Base-by-base conservation (phyloP, 2,113 vertebrate species). In the Nannobrachium achirus region DNA sequence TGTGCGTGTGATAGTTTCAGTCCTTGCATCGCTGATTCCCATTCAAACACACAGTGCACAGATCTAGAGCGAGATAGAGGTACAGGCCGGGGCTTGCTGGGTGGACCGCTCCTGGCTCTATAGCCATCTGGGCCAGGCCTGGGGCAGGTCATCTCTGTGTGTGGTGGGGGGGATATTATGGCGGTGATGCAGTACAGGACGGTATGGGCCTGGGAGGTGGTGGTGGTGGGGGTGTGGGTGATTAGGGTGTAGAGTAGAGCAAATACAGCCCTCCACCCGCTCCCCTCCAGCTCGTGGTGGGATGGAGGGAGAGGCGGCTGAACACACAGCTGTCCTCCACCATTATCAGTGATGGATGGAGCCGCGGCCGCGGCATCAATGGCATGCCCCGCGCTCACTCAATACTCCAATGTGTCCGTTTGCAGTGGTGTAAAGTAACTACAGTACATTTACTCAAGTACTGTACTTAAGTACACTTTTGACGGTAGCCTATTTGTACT, bases 311-410 rank as follows among this genome's bases (percentile, higher is more conserved):
- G 61, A 19, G 75, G 81, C n/a, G 9, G 44, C 57, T 3, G 85
- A 86, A 86, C 83, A 83, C 80, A 88, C 83, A 87, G 87, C 87
- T 90, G 87, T 90, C 86, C 71, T 73, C 65, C 61, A 73, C 68
- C 76, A 83, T 91, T 89, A 91, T 83, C 89, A 73, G 75, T 89
- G 88, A 91, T 88, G 85, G 89, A 89, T 89, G 87, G 68, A 84
- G 82, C 71, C 66, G 8, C 38, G 74, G 45, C 75, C 56, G 71
- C 25, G 84, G 71, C 82, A 80, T 88, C 86, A 76, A 76, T 86
- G 83, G 79, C 77, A 71, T 80, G 61, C 76, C 56, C 53, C 61
- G 53, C 60, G 65, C 73, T 76, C 67, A 61, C 79, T 76, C 83
- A n/a, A n/a, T n/a, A 69, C 75, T 81, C 58, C 25, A 65, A 71